Evolutionary conservation across 2,113 vertebrate genomes (phyloP).

Genomic region (Brachyhypopomus gauderio): DNA sequence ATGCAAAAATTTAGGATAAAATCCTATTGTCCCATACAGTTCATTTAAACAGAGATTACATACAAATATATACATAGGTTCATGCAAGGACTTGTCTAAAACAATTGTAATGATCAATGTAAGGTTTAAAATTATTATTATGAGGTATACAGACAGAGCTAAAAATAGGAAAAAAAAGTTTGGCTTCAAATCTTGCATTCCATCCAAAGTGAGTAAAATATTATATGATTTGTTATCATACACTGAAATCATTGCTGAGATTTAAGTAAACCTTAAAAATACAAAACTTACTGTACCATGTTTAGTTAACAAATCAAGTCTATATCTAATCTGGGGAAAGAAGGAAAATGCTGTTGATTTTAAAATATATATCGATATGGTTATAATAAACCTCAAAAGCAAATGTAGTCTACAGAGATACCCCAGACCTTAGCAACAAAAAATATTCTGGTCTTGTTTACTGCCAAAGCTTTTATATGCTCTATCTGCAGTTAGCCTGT

Average conservation of each 20-base stretch:
- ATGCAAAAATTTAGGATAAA: constrained; percentile 42
- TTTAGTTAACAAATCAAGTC: too few relatives aligned
- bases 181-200: constrained; percentile 28
- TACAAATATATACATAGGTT: constrained; percentile 45
- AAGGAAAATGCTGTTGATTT: too few relatives aligned
- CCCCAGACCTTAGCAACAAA: too few relatives aligned
- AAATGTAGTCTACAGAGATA: too few relatives aligned
- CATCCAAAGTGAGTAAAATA: constrained; percentile 21
- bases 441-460: too few relatives aligned
- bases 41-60: constrained; percentile 48
- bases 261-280: background rate
- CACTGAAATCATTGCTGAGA: background rate
- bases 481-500: too few relatives aligned
- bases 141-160: constrained; percentile 21
- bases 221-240: constrained; percentile 28
- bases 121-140: constrained; percentile 39
- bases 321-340: too few relatives aligned
- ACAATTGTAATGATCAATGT: constrained; percentile 28
- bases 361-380: too few relatives aligned
- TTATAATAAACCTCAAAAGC: too few relatives aligned
- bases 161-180: constrained; percentile 12
- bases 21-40: constrained; percentile 36
- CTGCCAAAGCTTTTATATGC: too few relatives aligned
- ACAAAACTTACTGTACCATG: too few relatives aligned
- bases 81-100: constrained; percentile 33